Evolutionary conservation across 2,888 invertebrate species (phyloP).

Genomic region (Eucera pruinosa): DNA sequence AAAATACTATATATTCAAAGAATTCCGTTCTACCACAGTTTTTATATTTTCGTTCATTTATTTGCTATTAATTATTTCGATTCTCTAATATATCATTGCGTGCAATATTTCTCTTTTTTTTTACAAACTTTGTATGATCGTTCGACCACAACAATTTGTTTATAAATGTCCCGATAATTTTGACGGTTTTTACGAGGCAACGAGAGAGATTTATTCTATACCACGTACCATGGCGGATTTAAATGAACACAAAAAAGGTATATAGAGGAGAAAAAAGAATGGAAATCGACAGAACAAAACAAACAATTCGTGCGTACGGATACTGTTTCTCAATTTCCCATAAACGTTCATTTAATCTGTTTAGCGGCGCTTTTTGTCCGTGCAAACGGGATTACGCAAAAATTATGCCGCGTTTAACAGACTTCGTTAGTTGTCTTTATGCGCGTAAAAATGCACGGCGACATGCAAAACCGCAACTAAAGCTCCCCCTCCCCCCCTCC

Average conservation of each 20-base stretch:
- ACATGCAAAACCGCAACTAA: neutral
- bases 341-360: slow-evolving; percentile 1
- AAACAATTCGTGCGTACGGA: slow-evolving; percentile 25
- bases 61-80: neutral
- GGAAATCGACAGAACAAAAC: slow-evolving; percentile 7
- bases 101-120: neutral
- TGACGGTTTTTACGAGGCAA: slow-evolving; percentile 3
- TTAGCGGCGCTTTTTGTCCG: neutral
- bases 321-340: neutral
- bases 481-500: neutral
- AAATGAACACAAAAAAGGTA: neutral
- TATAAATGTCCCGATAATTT: neutral
- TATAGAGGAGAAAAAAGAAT: neutral
- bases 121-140: neutral
- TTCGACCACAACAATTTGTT: neutral
- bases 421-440: neutral
- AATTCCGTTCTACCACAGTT: neutral
- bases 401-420: slow-evolving; percentile 18
- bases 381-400: slow-evolving; percentile 6
- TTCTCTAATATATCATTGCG: neutral
- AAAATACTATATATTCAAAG: too few relatives aligned
- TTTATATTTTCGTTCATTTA: neutral
- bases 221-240: neutral
- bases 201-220: slow-evolving; percentile 13
- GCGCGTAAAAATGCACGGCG: neutral